phyloP scores from a whole-genome alignment of 2,113 vertebrate species.

The Galbula dea region DNA sequence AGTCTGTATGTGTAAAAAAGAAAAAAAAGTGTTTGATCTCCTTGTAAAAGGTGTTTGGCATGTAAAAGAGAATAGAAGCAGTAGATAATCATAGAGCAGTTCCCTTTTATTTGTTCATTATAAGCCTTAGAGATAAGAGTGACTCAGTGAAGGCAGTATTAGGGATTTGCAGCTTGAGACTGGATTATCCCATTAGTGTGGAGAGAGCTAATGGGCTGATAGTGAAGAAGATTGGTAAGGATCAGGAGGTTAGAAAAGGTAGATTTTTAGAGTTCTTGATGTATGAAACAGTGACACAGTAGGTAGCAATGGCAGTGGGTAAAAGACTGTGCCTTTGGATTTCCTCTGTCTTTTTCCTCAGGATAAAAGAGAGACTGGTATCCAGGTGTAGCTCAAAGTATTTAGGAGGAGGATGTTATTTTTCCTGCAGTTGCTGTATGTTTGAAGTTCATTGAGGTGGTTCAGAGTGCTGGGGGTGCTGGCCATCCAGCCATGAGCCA shows the following conservation, averaged over 20 bases:
- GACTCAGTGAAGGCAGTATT: not conserved
- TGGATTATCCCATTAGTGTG: not conserved
- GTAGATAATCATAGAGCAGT: not conserved
- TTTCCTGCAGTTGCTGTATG: not conserved
- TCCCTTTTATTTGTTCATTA: not conserved
- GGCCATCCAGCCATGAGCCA: not conserved
- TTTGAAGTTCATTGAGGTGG: not conserved
- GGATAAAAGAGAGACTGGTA: not conserved
- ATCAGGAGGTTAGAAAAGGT: not conserved
- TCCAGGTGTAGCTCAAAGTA: not conserved
- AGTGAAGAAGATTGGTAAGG: not conserved
- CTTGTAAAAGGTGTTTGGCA: not conserved
- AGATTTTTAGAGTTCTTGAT: not conserved
- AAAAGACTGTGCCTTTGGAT: not conserved
- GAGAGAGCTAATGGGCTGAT: not conserved
- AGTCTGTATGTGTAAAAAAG: not conserved
- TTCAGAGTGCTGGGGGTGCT: not conserved
- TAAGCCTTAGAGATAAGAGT: not conserved
- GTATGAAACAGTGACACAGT: not conserved
- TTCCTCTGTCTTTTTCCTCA: not conserved
- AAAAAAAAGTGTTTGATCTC: not conserved
- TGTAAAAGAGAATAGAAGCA: not conserved
- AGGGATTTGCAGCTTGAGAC: not conserved
- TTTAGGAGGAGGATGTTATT: not conserved
- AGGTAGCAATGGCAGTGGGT: not conserved